Conservation (phyloP, 1,140 invertebrate genomes). For the Grapholita molesta region DNA sequence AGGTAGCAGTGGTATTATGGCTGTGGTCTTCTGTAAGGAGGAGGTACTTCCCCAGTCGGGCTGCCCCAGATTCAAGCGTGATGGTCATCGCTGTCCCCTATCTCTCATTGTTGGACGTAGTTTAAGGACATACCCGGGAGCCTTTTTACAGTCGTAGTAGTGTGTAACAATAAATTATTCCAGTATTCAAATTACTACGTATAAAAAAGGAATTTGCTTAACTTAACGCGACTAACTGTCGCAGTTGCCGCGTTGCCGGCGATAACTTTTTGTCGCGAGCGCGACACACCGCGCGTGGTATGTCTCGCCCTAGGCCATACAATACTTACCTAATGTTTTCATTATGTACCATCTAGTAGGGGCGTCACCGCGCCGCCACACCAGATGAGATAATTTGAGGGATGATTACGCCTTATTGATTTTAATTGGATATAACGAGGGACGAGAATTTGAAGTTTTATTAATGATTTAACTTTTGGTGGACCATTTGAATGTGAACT, state of each 20-base stretch:
- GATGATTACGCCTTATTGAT: conserved; percentile 44
- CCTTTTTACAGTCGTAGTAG: no score
- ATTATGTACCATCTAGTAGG: conserved; percentile 39
- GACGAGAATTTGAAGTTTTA: neutral
- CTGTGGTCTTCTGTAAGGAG: no score
- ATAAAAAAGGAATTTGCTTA: neutral
- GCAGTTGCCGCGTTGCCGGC: neutral
- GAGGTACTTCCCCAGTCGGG: no score
- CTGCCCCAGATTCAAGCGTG: no score
- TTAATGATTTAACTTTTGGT: neutral
- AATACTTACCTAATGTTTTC: conserved; percentile 35
- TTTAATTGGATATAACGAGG: conserved; percentile 48
- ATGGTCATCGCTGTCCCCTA: no score
- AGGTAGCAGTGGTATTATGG: no score
- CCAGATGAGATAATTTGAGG: conserved; percentile 28
- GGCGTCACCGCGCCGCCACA: neutral
- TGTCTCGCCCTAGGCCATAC: neutral
- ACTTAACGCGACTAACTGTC: neutral
- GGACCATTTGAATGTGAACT: neutral
- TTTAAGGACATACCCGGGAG: no score
- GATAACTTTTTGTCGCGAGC: neutral
- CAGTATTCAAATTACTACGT: no score
- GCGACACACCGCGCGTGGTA: neutral
- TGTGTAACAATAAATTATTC: no score
- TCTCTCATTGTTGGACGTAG: no score